Evolutionary conservation across 2,113 vertebrate species (phyloP), one percentile per base, ranked within the genome.

Genomic region (Astur gentilis): DNA sequence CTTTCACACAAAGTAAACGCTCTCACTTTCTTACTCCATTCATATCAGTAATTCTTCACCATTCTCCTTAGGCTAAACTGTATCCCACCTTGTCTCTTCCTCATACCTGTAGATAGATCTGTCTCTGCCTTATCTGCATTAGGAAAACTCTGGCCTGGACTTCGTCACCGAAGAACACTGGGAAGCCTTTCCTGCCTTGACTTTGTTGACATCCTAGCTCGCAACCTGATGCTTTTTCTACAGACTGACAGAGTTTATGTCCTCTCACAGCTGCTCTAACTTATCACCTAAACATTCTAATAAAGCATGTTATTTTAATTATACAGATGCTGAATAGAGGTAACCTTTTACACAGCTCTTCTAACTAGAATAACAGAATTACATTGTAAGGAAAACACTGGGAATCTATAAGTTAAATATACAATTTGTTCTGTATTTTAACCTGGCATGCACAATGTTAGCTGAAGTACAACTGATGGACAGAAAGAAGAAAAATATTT

Each of bases 251-350:
- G 93, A 85, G 95, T 88, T 96, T 89, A 69, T 96, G 95, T 98
- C 94, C 98, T 98, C 96, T 98, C 97, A 97, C 94, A 96, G 98
- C 98, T 98, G 98, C 97, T 98, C 98, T 98, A 98, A 98, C 98
- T 98, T 98, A 98, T 66, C 94, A 98, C 98, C 98, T 98, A 98
- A 97, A 98, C 90, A 97, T 98, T 96, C 98, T 98, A 96, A 98
- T 87, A 98, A 94, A 98, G 97, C 98, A 98, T 10, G 76, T 97
- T 96, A 97, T 97, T 98, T 66, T 91, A 40, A 96, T 94, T 80
- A 97, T 75, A 98, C 71, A 96, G 97, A 72, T 95, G 84, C 95
- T 90, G 84, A 92, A 95, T 80, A 29, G 44, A 94, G 54, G 64
- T 65, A 94, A 96, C 81, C 71, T 96, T 89, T 93, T 65, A 97